Evolutionary conservation across 2,113 vertebrate genomes (phyloP).

Genomic region (Onychostoma macrolepis): DNA sequence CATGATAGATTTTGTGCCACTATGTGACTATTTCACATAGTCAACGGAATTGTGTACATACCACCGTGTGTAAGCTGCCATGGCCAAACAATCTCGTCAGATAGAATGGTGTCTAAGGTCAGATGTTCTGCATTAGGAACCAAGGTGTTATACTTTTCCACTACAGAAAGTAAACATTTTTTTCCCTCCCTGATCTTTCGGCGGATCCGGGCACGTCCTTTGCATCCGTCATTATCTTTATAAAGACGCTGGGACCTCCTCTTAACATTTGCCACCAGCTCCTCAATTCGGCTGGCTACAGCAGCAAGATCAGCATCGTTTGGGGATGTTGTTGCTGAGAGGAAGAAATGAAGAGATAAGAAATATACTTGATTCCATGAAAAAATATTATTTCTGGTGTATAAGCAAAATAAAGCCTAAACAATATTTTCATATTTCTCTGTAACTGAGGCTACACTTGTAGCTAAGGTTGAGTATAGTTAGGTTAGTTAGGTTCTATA

Average conservation of each 20-base stretch:
- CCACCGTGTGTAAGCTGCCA: constrained; percentile 13
- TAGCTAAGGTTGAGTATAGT: no score
- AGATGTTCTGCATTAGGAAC: background rate
- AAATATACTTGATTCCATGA: no score
- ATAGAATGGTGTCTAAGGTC: background rate
- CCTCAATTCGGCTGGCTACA: constrained; percentile 5
- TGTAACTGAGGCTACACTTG: no score
- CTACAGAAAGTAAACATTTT: background rate
- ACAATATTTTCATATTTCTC: no score
- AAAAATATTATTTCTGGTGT: no score
- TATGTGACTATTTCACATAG: background rate
- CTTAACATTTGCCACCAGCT: background rate
- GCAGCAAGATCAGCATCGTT: no score
- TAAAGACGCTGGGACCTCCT: no score
- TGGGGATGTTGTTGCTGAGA: no score
- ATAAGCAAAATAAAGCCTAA: no score
- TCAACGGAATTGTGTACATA: constrained; percentile 18
- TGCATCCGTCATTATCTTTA: no score
- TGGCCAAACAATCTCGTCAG: constrained; percentile 5
- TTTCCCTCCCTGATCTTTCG: constrained; percentile 16
- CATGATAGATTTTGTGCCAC: background rate
- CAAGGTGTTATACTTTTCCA: constrained; percentile 3
- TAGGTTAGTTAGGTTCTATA: no score
- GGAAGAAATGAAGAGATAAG: no score
- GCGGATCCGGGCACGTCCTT: background rate